phyloP scores from a whole-genome alignment of 2,113 vertebrate species.

The Gallinago jamesoni region DNA sequence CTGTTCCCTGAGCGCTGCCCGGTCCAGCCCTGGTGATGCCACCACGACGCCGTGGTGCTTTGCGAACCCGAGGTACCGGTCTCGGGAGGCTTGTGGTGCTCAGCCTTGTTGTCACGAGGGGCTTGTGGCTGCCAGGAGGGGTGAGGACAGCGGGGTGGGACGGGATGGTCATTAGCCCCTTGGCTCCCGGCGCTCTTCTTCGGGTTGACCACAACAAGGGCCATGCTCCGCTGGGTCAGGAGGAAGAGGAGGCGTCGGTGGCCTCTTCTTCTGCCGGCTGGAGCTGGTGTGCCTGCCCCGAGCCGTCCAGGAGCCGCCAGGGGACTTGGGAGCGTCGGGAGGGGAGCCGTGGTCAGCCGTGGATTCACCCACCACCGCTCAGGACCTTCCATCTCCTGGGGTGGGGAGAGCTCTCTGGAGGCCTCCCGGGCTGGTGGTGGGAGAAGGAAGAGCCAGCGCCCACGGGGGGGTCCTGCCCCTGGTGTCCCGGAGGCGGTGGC shows the following conservation, averaged over 20 bases:
- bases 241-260: not conserved
- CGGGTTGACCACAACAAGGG: fast-evolving
- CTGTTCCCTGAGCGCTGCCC: not conserved
- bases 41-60: fast-evolving
- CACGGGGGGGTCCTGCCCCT: not conserved
- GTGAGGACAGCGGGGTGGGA: not conserved
- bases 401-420: not conserved
- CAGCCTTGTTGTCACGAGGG: not conserved
- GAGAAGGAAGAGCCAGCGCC: not conserved
- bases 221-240: not conserved
- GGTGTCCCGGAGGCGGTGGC: fast-evolving
- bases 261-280: not conserved
- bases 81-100: not conserved
- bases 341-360: constrained; percentile 8
- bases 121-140: fast-evolving
- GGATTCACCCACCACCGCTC: fast-evolving
- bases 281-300: not conserved
- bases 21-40: not conserved
- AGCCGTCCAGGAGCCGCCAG: not conserved
- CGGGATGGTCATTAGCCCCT: not conserved
- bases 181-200: fast-evolving
- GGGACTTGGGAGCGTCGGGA: not conserved
- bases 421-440: fast-evolving
- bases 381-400: not conserved
- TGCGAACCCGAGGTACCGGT: not conserved